Evolutionary conservation across 2,888 invertebrate genomes (phyloP).

Genomic region (Drosophila barbarae): DNA sequence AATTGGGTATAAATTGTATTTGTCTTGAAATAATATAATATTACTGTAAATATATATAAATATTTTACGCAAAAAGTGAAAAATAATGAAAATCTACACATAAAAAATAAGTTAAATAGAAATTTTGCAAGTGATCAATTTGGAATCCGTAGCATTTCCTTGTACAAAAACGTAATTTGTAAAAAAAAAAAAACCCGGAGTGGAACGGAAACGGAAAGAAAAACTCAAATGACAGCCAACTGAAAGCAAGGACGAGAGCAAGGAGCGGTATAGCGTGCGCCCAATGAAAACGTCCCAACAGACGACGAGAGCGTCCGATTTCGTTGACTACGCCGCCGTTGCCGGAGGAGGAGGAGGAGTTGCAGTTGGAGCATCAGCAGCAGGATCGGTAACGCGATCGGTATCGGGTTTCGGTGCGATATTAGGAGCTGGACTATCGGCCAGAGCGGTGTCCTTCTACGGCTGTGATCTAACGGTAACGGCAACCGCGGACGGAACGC

Average conservation of each 20-base stretch:
- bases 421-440: conserved; percentile 37
- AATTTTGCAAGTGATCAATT: conserved; percentile 22
- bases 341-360: conserved; percentile 47
- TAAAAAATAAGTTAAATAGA: conserved; percentile 15
- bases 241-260: conserved; percentile 13
- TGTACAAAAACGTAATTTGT: conserved; percentile 24
- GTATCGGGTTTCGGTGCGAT: conserved; percentile 44
- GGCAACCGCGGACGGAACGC: conserved; percentile 33
- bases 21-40: conserved; percentile 41
- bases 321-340: conserved; percentile 77
- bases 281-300: conserved; percentile 78
- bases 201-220: not conserved
- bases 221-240: conserved; percentile 19
- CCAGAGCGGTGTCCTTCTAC: conserved; percentile 49
- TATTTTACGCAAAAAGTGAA: conserved; percentile 33
- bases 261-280: conserved; percentile 68
- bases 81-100: conserved; percentile 17
- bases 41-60: conserved; percentile 52
- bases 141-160: conserved; percentile 14
- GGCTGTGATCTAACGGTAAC: conserved; percentile 40
- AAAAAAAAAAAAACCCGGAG: not conserved
- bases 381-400: conserved; percentile 22
- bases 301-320: conserved; percentile 72
- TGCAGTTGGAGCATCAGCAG: conserved; percentile 34
- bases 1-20: conserved; percentile 56